These are phyloP conservation scores for Brienomyrus longianalis DNA, from an alignment of 2,113 vertebrate genomes.

Conservation along the genomic window DNA sequence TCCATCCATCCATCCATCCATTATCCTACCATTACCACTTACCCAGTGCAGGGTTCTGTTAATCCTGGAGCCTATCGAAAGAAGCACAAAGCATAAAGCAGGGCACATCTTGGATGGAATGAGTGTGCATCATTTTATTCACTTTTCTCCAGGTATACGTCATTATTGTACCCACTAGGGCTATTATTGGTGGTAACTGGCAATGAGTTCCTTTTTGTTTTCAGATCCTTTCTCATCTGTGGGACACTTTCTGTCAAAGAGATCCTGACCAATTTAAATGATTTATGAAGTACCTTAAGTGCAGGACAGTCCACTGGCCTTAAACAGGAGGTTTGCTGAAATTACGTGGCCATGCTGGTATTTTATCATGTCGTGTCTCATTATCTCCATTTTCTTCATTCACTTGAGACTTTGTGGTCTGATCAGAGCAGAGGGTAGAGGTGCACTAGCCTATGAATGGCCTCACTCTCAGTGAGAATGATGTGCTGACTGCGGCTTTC, in stretches of 20 bases:
- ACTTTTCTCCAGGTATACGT: background rate
- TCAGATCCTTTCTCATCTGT: background rate
- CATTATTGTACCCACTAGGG: background rate
- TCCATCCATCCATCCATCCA: background rate
- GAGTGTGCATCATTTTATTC: background rate
- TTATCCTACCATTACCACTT: background rate
- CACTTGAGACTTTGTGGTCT: background rate
- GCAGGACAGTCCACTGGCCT: background rate
- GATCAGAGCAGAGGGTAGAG: background rate
- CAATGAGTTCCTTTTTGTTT: background rate
- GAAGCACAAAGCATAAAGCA: background rate
- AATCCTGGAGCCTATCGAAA: background rate
- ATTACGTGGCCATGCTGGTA: background rate
- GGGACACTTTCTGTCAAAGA: background rate
- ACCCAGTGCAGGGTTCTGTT: background rate
- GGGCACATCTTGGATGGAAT: background rate
- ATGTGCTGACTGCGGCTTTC: background rate
- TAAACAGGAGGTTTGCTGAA: background rate
- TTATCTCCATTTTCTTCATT: background rate
- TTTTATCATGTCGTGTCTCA: background rate
- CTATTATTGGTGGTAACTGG: background rate
- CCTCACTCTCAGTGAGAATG: background rate
- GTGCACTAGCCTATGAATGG: background rate
- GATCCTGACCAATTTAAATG: background rate
- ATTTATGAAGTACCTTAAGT: background rate